Conservation (phyloP, 2,888 invertebrate species). For the Spodoptera picta region DNA sequence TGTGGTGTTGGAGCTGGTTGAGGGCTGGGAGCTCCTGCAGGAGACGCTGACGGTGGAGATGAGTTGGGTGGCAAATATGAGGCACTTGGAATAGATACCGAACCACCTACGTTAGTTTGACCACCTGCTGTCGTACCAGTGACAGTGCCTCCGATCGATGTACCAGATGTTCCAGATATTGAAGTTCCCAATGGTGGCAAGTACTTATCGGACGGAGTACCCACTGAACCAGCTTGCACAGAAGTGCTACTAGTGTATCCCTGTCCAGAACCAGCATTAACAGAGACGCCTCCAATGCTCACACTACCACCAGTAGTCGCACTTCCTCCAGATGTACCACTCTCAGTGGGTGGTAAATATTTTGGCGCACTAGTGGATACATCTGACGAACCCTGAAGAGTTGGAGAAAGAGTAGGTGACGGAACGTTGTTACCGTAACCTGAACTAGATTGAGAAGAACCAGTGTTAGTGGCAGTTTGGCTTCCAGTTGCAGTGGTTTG, state of each 20-base stretch:
- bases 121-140: conserved; percentile 23
- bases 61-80: conserved; percentile 60
- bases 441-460: conserved; percentile 34
- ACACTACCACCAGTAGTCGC: conserved; percentile 31
- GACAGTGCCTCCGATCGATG: background rate
- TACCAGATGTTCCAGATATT: conserved; percentile 24
- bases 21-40: conserved; percentile 39
- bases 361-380: conserved; percentile 77
- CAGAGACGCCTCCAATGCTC: conserved; percentile 46
- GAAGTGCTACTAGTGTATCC: conserved; percentile 24
- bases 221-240: conserved; percentile 32
- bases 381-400: conserved; percentile 38
- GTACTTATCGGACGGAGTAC: conserved; percentile 59
- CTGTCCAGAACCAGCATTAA: conserved; percentile 39
- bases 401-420: conserved; percentile 43
- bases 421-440: conserved; percentile 62
- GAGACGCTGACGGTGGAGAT: conserved; percentile 43
- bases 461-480: conserved; percentile 24
- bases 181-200: conserved; percentile 61
- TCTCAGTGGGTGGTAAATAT: conserved; percentile 74
- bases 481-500: conserved; percentile 23
- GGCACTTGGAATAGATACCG: conserved; percentile 53
- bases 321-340: conserved; percentile 27
- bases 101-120: conserved; percentile 42
- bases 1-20: conserved; percentile 46